Evolutionary conservation across 2,797 vertebrate species (phyloP), one percentile per base, ranked within the genome.

Genomic region (Spea hammondii): DNA sequence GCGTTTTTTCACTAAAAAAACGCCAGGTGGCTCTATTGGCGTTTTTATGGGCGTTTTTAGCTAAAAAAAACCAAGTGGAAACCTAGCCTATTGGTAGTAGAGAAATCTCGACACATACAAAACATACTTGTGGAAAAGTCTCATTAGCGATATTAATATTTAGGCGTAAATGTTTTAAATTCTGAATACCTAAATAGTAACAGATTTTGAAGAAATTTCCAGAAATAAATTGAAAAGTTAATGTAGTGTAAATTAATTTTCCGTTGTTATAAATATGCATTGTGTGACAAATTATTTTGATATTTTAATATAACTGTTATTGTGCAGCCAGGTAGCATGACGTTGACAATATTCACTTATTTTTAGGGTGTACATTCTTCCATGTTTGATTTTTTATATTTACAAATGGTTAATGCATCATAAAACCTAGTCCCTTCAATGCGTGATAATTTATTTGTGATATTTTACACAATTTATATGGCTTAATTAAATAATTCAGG

Each of bases 181-280:
- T 7, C 11, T 55, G 10, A 5, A 32, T 65, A 12, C 7, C 54
- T 67, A 55, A 68, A 68, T 73, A 66, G 70, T 50, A 32, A 69
- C 32, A 64, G 32, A 51, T 46, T n/a, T 65, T 70, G 74, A 74
- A 65, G 54, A 74, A 50, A 65, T 45, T 51, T 54, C 1, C 7
- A 73, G 65, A n/a, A 70, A 46, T 71, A 48, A 77, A 78, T 70
- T 70, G 80, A 70, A 82, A 77, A 70, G 45, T 44, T 77, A 74
- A 76, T 76, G 81, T 67, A 48, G 10, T 54, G 44, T 76, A 68
- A 72, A 72, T 46, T 59, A 13, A 71, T 76, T 70, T 67, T 53
- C 51, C 50, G 45, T 70, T 72, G 4, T 12, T 46, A 8, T 53
- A 49, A 68, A 79, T 68, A 64, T 45, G 44, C 65, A 48, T 17